A percentile compares a stretch with the other conserved stretches of the same genome.
Evolutionary conservation across 1,140 invertebrate genomes (phyloP).

Genomic region (Tetragonula clypearis): DNA sequence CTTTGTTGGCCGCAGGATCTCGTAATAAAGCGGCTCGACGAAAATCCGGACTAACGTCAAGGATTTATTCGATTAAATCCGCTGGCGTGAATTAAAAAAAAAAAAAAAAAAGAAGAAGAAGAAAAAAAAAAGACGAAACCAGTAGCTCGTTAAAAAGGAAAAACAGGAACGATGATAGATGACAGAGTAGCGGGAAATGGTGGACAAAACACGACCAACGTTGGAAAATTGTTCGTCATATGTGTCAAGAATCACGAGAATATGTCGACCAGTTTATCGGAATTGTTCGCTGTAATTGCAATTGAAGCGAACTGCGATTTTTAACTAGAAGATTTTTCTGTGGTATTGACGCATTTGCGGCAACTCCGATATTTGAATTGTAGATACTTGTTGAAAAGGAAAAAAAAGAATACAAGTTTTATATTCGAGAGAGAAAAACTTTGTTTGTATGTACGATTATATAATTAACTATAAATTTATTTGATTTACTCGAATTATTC

Average conservation of each 20-base stretch:
- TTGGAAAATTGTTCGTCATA: conserved; percentile 12
- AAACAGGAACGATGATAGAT: neutral
- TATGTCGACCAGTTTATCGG: neutral
- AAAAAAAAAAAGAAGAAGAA: neutral
- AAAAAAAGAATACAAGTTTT: too few species aligned
- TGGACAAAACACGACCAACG: neutral
- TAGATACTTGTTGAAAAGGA: too few species aligned
- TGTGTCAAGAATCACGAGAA: conserved; percentile 35
- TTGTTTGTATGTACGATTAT: neutral
- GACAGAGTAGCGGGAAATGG: neutral
- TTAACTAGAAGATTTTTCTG: neutral
- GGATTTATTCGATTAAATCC: conserved; percentile 49
- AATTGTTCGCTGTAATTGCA: neutral
- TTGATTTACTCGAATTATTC: neutral
- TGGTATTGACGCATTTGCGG: neutral
- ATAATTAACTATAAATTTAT: neutral
- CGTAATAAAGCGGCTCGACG: conserved; percentile 41
- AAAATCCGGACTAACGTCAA: conserved; percentile 43
- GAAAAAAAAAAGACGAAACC: too few species aligned
- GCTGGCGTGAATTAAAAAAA: conserved; percentile 17
- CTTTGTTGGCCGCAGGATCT: conserved; percentile 35
- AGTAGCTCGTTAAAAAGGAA: neutral
- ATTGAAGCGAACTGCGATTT: neutral
- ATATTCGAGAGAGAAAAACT: too few species aligned
- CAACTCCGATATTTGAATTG: neutral